phyloP scores from a whole-genome alignment of 2,888 invertebrate genomes.

The Phanerotoma sp. region DNA sequence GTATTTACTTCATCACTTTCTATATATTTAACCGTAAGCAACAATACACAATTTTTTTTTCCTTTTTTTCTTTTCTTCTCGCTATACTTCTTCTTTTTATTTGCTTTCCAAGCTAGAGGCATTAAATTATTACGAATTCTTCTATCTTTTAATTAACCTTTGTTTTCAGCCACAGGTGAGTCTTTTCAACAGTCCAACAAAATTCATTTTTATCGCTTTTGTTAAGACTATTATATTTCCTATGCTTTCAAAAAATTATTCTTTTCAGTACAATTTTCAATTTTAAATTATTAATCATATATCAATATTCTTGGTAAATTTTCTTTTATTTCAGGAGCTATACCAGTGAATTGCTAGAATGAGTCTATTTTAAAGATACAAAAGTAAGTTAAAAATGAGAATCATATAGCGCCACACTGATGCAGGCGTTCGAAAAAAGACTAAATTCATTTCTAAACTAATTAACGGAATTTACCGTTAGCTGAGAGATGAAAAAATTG shows the following conservation, averaged over 20 bases:
- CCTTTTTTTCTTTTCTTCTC: conserved; percentile 12
- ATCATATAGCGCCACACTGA: too few species aligned
- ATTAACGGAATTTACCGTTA: too few species aligned
- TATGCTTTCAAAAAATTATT: background rate
- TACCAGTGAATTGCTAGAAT: too few species aligned
- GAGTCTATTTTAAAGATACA: too few species aligned
- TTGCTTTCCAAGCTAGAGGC: conserved; percentile 3
- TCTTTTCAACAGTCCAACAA: conserved; percentile 1
- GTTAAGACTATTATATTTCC: background rate
- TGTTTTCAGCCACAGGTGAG: conserved; percentile 1
- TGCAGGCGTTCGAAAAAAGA: too few species aligned
- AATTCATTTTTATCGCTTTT: background rate
- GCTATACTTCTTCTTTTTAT: background rate
- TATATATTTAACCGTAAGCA: conserved; percentile 24
- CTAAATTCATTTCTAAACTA: too few species aligned
- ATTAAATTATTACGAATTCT: conserved; percentile 11
- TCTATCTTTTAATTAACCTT: conserved; percentile 6
- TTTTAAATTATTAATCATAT: too few species aligned
- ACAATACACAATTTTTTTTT: conserved; percentile 29
- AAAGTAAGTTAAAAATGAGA: too few species aligned
- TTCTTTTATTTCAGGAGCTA: too few species aligned
- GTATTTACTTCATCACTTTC: conserved; percentile 26
- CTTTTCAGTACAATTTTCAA: too few species aligned
- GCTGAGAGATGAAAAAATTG: too few species aligned
- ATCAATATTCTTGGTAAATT: too few species aligned